Conservation (phyloP, 2,797 vertebrate species). For the Sebastes kiyomatsui region DNA sequence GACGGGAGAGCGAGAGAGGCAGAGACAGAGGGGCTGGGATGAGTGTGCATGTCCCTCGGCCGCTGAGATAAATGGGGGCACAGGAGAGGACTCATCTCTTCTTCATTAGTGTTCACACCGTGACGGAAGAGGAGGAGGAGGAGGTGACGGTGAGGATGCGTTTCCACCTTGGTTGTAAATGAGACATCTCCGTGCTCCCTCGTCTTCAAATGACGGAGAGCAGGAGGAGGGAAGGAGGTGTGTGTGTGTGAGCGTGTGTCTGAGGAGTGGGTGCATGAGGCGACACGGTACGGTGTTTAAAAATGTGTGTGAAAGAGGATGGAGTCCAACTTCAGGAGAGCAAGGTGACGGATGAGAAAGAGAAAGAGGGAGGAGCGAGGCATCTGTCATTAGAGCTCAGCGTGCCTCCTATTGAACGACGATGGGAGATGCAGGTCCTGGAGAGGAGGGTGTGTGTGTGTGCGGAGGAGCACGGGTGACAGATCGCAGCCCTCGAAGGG, state of each 20-base stretch:
- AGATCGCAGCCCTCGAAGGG: conserved; percentile 70
- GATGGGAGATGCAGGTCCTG: conserved; percentile 52
- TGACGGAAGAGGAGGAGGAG: conserved; percentile 66
- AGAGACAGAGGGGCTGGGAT: conserved; percentile 50
- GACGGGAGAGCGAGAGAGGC: conserved; percentile 35
- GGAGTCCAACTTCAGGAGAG: conserved; percentile 44
- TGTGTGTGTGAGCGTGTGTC: background rate
- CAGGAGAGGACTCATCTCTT: conserved; percentile 80
- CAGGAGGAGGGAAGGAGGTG: background rate
- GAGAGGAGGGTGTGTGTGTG: background rate
- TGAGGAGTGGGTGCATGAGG: conserved; percentile 14
- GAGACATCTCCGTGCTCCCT: conserved; percentile 68
- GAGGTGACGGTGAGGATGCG: conserved; percentile 50
- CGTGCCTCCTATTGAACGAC: conserved; percentile 55
- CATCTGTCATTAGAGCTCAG: conserved; percentile 68
- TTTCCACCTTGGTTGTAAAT: conserved; percentile 77
- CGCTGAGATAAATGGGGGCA: conserved; percentile 79
- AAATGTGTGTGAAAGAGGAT: conserved; percentile 38
- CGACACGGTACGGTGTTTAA: conserved; percentile 17
- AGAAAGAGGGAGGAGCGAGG: conserved; percentile 47
- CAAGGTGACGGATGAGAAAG: conserved; percentile 58
- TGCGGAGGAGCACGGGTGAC: conserved; percentile 61
- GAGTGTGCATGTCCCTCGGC: conserved; percentile 60
- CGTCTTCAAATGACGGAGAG: conserved; percentile 49
- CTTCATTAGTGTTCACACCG: conserved; percentile 83